phyloP scores from a whole-genome alignment of 2,797 vertebrate species.

The Leptodactylus fallax region DNA sequence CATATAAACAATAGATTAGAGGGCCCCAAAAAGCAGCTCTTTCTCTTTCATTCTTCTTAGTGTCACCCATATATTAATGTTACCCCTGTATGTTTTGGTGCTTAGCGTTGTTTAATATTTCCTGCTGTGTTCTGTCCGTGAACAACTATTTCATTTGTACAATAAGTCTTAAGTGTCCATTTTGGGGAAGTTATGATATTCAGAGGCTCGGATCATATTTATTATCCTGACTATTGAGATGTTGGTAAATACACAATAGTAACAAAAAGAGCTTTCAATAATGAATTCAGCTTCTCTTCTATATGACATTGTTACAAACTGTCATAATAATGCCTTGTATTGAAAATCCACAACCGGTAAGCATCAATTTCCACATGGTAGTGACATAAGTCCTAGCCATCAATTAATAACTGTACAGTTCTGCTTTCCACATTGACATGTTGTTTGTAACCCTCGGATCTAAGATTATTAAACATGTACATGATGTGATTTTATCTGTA shows the following conservation, averaged over 20 bases:
- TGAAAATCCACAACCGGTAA: background rate
- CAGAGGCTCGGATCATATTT: background rate
- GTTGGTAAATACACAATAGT: conserved; percentile 6
- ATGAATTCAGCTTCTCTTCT: background rate
- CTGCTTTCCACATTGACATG: background rate
- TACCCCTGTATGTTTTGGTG: background rate
- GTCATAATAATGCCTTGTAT: background rate
- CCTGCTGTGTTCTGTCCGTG: background rate
- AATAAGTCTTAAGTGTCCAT: background rate
- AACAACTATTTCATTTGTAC: background rate
- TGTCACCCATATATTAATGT: background rate
- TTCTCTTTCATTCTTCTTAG: background rate
- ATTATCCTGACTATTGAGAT: background rate
- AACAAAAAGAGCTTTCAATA: background rate
- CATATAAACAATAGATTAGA: background rate
- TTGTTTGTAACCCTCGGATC: background rate
- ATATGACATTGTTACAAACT: background rate
- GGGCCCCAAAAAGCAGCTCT: background rate
- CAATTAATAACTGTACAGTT: background rate
- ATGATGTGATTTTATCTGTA: background rate
- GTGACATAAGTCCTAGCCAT: conserved; percentile 1
- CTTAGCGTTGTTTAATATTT: background rate
- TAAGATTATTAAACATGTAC: background rate
- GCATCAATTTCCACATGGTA: background rate
- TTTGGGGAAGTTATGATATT: background rate